Evolutionary conservation across 2,888 invertebrate genomes (phyloP).

Genomic region (Perizoma flavofasciatum): DNA sequence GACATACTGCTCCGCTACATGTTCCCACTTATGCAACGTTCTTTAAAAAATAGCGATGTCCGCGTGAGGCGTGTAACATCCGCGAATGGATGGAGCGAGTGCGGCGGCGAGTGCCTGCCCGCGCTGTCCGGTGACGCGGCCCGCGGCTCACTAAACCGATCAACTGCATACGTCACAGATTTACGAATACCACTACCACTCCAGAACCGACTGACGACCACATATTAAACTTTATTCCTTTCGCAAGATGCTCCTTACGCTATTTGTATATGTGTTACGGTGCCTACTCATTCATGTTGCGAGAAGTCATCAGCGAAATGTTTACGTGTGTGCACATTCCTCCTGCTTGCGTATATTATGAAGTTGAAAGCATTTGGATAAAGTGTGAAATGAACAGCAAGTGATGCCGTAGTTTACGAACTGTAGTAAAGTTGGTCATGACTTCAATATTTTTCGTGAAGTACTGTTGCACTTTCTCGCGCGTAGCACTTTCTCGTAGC

Average conservation of each 20-base stretch:
- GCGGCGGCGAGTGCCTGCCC: constrained; percentile 31
- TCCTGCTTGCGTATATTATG: background rate
- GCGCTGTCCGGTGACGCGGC: constrained; percentile 42
- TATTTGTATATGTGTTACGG: constrained; percentile 40
- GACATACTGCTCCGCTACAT: constrained; percentile 67
- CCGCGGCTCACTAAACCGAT: constrained; percentile 64
- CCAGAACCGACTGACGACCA: constrained; percentile 40
- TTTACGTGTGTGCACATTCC: constrained; percentile 37
- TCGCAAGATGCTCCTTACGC: constrained; percentile 48
- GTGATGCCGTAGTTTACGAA: background rate
- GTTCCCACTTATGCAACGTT: constrained; percentile 39
- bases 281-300: constrained; percentile 49
- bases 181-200: constrained; percentile 54
- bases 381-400: background rate
- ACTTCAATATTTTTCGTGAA: too few relatives aligned
- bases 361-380: background rate
- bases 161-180: constrained; percentile 70
- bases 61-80: constrained; percentile 58
- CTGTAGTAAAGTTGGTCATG: too few relatives aligned
- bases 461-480: background rate
- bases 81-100: constrained; percentile 61
- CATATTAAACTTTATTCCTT: constrained; percentile 52
- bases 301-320: constrained; percentile 45
- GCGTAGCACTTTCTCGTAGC: too few relatives aligned
- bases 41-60: constrained; percentile 47